Conservation (phyloP, 2,888 invertebrate genomes). For the Allolobophora icterica region DNA sequence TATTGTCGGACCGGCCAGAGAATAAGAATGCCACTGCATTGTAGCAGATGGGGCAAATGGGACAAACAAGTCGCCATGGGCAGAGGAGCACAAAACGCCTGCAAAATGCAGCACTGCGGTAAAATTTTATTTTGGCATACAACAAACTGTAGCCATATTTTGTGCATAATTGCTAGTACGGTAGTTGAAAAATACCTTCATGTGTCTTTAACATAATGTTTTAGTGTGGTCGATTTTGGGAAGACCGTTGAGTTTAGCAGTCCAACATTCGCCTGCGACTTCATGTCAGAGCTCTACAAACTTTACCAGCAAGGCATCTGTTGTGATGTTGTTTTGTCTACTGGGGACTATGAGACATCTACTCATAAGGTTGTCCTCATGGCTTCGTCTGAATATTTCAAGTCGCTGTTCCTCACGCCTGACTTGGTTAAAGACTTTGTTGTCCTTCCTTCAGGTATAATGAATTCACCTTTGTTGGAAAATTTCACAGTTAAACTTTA, state of each 20-base stretch:
- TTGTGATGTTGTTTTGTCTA: constrained; percentile 29
- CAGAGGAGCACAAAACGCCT: too few relatives aligned
- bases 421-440: constrained; percentile 24
- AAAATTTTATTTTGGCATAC: neutral
- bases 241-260: neutral
- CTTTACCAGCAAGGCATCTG: constrained; percentile 14
- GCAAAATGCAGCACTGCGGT: neutral
- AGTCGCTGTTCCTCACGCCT: neutral
- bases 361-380: constrained; percentile 35
- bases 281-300: neutral
- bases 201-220: neutral
- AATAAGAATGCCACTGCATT: too few relatives aligned
- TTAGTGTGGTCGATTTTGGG: neutral
- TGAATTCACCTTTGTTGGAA: neutral
- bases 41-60: too few relatives aligned
- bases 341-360: neutral
- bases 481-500: neutral
- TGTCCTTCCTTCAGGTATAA: constrained; percentile 29
- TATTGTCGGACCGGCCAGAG: too few relatives aligned
- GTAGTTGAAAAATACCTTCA: neutral
- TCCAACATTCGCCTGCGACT: constrained; percentile 6
- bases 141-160: neutral
- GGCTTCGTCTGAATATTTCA: constrained; percentile 36
- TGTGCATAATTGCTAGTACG: neutral
- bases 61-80: too few relatives aligned